These are phyloP conservation scores for Ctenicera cuprea DNA, from an alignment of 2,888 invertebrate species.

Conservation along the genomic window DNA sequence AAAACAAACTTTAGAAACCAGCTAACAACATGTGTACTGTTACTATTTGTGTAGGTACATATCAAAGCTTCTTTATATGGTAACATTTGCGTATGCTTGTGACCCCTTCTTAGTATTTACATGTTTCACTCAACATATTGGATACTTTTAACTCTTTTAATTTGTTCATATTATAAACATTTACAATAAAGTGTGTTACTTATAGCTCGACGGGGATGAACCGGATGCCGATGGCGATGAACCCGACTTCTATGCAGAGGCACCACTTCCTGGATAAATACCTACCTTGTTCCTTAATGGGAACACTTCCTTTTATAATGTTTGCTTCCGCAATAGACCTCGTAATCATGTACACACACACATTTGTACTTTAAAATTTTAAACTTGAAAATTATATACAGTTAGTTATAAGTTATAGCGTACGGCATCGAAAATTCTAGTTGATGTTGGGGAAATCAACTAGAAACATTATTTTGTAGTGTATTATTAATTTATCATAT, in stretches of 20 bases:
- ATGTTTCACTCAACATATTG: slow-evolving; percentile 21
- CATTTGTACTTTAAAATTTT: slow-evolving; percentile 8
- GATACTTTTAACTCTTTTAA: slow-evolving; percentile 16
- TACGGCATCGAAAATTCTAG: background rate
- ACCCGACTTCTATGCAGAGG: slow-evolving; percentile 96
- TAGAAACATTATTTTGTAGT: background rate
- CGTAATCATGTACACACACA: background rate
- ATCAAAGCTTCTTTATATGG: background rate
- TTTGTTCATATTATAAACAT: slow-evolving; percentile 41
- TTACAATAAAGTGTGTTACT: slow-evolving; percentile 55
- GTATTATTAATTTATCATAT: background rate
- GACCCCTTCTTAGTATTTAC: slow-evolving; percentile 4
- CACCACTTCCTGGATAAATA: slow-evolving; percentile 85
- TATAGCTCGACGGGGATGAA: slow-evolving; percentile 90
- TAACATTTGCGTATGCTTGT: background rate
- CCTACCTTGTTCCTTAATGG: slow-evolving; percentile 36
- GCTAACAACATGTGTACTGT: background rate
- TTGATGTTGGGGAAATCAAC: background rate
- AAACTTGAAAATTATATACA: background rate
- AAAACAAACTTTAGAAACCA: slow-evolving; percentile 6
- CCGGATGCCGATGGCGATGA: slow-evolving; percentile 89
- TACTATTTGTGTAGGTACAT: slow-evolving; percentile 6
- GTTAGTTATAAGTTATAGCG: slow-evolving; percentile 1
- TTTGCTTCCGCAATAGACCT: slow-evolving; percentile 24
- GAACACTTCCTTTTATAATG: slow-evolving; percentile 36